Percentiles rank a stretch among this genome's conserved stretches.
phyloP scores from a whole-genome alignment of 2,888 invertebrate species.

The Cerceris ruficornis region DNA sequence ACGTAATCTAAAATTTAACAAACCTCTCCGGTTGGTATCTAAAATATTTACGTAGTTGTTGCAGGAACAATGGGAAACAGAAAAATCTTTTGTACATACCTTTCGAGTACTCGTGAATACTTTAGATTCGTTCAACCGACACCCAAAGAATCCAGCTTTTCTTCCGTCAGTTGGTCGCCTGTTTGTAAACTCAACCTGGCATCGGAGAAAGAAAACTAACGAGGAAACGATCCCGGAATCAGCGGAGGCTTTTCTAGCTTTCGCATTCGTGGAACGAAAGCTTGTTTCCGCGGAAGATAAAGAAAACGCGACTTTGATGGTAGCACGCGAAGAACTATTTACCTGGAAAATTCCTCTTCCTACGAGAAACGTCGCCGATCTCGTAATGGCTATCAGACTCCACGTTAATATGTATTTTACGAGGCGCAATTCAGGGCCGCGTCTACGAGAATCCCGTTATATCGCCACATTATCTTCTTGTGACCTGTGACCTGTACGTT shows the following conservation, averaged over 20 bases:
- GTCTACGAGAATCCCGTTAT: constrained; percentile 17
- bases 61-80: background rate
- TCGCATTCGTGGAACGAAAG: too few relatives aligned
- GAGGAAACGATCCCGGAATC: too few relatives aligned
- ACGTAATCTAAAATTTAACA: background rate
- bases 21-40: constrained; percentile 5
- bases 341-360: background rate
- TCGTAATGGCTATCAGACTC: background rate
- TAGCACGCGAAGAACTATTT: background rate
- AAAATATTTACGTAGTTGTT: constrained; percentile 28
- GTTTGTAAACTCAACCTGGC: too few relatives aligned
- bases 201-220: too few relatives aligned
- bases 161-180: too few relatives aligned
- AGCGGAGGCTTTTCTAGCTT: too few relatives aligned
- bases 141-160: constrained; percentile 9
- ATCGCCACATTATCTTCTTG: constrained; percentile 28
- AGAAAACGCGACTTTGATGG: background rate
- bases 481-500: constrained; percentile 22
- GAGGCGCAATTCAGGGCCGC: background rate
- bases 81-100: constrained; percentile 19
- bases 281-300: too few relatives aligned
- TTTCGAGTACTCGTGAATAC: constrained; percentile 26
- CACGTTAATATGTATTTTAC: constrained; percentile 18
- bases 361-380: background rate
- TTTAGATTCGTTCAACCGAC: constrained; percentile 32